These are phyloP conservation scores for Andrena dorsata DNA, from an alignment of 2,888 invertebrate species.

Conservation along the genomic window DNA sequence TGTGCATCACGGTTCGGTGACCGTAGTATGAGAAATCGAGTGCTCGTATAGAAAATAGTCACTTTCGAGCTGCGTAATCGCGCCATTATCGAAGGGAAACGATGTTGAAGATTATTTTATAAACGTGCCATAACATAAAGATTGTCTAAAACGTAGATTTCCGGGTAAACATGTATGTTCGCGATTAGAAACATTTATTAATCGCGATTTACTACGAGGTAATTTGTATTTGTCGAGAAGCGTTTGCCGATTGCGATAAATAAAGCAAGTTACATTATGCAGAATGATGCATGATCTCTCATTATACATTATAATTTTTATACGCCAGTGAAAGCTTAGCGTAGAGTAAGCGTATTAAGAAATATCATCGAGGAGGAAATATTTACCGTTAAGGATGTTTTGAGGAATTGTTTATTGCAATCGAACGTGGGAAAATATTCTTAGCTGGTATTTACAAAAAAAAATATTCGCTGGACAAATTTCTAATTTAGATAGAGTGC, in stretches of 20 bases:
- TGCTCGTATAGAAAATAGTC: slow-evolving; percentile 26
- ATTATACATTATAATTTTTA: not conserved
- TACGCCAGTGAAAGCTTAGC: not conserved
- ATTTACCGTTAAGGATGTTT: not conserved
- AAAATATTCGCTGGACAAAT: not conserved
- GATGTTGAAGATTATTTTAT: not conserved
- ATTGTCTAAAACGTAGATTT: not conserved
- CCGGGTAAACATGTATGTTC: not conserved
- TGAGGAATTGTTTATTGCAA: not conserved
- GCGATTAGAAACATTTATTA: no score
- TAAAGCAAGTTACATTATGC: not conserved
- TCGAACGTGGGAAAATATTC: not conserved
- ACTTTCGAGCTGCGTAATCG: slow-evolving; percentile 31
- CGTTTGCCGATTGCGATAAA: not conserved
- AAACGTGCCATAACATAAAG: not conserved
- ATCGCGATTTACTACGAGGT: no score
- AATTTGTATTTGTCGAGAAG: not conserved
- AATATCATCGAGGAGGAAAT: not conserved
- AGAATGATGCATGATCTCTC: not conserved
- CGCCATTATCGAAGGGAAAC: not conserved
- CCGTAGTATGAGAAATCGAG: slow-evolving; percentile 28
- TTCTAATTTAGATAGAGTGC: not conserved
- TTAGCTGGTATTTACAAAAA: not conserved
- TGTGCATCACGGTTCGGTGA: slow-evolving; percentile 34
- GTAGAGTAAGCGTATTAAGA: not conserved